phyloP scores from a whole-genome alignment of 2,888 invertebrate species.

The Carcina quercana region DNA sequence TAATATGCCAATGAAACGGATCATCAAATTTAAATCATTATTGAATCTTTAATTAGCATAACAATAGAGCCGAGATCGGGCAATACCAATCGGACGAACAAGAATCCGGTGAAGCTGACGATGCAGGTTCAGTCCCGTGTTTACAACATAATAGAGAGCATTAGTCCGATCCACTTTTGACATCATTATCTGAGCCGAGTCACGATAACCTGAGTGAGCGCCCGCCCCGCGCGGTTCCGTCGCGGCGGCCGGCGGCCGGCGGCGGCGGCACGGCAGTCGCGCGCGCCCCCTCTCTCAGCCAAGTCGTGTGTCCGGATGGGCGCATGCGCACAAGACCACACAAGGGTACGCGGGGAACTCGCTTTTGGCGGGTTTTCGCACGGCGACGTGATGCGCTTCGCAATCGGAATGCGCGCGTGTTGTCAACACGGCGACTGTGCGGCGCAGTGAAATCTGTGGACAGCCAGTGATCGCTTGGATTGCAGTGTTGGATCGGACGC shows the following conservation, averaged over 20 bases:
- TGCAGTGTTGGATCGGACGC: slow-evolving; percentile 66
- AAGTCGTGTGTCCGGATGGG: slow-evolving; percentile 35
- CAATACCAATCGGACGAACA: slow-evolving; percentile 24
- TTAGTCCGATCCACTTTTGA: slow-evolving; percentile 73
- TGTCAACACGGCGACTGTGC: slow-evolving; percentile 35
- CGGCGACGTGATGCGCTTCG: slow-evolving; percentile 53
- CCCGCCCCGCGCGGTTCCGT: slow-evolving; percentile 29
- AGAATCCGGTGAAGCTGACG: slow-evolving; percentile 30
- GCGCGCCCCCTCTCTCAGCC: slow-evolving; percentile 47
- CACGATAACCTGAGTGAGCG: slow-evolving; percentile 70
- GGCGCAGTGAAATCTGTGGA: slow-evolving; percentile 57
- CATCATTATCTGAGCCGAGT: slow-evolving; percentile 71
- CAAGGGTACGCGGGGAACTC: slow-evolving; percentile 48
- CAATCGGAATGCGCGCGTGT: slow-evolving; percentile 58
- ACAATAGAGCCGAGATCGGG: slow-evolving; percentile 33
- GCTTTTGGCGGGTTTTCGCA: slow-evolving; percentile 68
- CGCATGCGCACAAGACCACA: slow-evolving; percentile 25
- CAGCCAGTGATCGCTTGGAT: slow-evolving; percentile 63
- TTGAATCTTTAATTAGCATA: slow-evolving; percentile 37
- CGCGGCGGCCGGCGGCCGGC: slow-evolving; percentile 48
- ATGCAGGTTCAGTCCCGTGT: slow-evolving; percentile 39
- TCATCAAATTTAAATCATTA: slow-evolving; percentile 19
- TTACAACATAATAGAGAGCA: slow-evolving; percentile 69
- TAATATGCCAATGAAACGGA: background rate
- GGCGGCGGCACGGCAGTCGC: slow-evolving; percentile 47